phyloP scores from a whole-genome alignment of 2,888 invertebrate species.

The Hetaerina titia region DNA sequence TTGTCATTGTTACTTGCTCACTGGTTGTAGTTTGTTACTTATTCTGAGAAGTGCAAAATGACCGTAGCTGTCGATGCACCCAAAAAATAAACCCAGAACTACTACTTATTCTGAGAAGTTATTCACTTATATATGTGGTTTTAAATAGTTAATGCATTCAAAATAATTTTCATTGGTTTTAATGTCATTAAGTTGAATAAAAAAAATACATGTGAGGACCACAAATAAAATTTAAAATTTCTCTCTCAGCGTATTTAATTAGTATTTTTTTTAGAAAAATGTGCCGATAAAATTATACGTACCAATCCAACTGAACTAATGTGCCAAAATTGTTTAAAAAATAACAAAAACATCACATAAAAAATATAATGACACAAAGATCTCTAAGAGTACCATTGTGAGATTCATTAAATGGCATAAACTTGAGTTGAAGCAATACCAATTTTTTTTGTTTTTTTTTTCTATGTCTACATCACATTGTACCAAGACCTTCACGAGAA shows the following conservation, averaged over 20 bases:
- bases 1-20: too few species aligned
- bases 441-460: background rate
- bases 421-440: background rate
- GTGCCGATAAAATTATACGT: background rate
- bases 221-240: background rate
- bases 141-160: too few species aligned
- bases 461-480: background rate
- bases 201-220: background rate
- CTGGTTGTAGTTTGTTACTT: too few species aligned
- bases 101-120: too few species aligned
- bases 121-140: too few species aligned
- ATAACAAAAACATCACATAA: constrained; percentile 39
- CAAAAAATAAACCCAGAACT: too few species aligned
- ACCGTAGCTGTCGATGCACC: too few species aligned
- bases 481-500: background rate
- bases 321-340: background rate
- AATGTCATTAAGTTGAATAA: background rate
- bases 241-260: background rate
- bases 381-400: background rate
- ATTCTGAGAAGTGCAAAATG: too few species aligned
- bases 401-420: background rate
- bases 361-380: background rate
- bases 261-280: constrained; percentile 31
- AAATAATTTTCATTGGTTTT: background rate
- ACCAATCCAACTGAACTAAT: background rate